phyloP scores from a whole-genome alignment of 2,888 invertebrate species.

The Rhorus exstirpatorius region DNA sequence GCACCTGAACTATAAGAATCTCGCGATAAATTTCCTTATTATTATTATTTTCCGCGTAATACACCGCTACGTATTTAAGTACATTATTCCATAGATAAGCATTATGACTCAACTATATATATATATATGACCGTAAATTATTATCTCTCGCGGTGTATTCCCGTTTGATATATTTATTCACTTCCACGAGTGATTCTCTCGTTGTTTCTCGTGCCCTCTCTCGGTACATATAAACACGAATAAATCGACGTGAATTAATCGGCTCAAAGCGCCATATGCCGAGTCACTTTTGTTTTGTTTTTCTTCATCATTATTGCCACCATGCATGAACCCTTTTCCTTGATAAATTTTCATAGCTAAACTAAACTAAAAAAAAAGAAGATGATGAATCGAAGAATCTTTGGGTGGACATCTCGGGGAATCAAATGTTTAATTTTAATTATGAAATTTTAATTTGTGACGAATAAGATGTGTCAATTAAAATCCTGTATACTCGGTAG shows the following conservation, averaged over 20 bases:
- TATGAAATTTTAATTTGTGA: too few relatives aligned
- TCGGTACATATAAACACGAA: slow-evolving; percentile 52
- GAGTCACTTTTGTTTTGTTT: too few relatives aligned
- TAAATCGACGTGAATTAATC: slow-evolving; percentile 53
- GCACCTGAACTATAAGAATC: slow-evolving; percentile 55
- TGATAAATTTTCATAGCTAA: slow-evolving; percentile 5
- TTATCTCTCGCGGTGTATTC: slow-evolving; percentile 52
- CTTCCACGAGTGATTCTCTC: slow-evolving; percentile 49
- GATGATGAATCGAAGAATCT: too few relatives aligned
- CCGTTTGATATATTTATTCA: slow-evolving; percentile 68
- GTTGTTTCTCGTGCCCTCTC: slow-evolving; percentile 12
- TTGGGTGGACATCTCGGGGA: too few relatives aligned
- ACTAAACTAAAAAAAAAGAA: background rate
- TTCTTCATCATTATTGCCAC: background rate
- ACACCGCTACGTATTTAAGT: slow-evolving; percentile 30
- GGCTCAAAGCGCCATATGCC: slow-evolving; percentile 33
- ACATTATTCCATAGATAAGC: slow-evolving; percentile 59
- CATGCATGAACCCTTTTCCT: slow-evolving; percentile 24
- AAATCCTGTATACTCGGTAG: too few relatives aligned
- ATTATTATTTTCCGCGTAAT: slow-evolving; percentile 16
- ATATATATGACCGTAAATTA: slow-evolving; percentile 66
- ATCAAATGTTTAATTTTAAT: too few relatives aligned
- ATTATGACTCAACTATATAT: slow-evolving; percentile 67
- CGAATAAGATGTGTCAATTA: too few relatives aligned
- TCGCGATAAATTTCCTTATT: slow-evolving; percentile 31